Conservation (phyloP, 2,888 invertebrate genomes). For the Frankliniella fusca region DNA sequence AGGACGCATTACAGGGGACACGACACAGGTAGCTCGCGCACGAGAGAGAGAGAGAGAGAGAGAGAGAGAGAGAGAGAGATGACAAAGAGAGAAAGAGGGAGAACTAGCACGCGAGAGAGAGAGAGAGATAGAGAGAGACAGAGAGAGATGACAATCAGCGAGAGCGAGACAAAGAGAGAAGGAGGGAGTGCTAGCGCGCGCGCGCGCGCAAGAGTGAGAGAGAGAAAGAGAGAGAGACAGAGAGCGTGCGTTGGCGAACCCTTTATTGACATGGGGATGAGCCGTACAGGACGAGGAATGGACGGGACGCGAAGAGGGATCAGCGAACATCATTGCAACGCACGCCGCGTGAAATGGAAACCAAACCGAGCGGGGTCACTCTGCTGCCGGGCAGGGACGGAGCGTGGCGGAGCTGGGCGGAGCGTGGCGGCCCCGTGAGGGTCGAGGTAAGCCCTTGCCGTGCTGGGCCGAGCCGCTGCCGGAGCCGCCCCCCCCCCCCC, state of each 20-base stretch:
- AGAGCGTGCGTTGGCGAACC: not conserved
- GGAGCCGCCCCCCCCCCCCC: not conserved
- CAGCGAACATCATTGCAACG: not conserved
- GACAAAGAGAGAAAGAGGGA: not conserved
- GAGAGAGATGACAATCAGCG: not conserved
- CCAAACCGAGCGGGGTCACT: not conserved
- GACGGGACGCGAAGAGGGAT: not conserved
- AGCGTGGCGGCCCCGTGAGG: not conserved
- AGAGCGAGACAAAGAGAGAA: not conserved
- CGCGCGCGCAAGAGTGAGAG: not conserved
- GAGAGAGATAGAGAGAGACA: not conserved
- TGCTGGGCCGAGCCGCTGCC: not conserved
- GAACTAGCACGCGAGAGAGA: not conserved
- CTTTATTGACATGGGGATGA: slow-evolving; percentile 13
- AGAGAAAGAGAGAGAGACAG: not conserved
- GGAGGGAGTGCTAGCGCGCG: not conserved
- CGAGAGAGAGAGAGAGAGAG: not conserved
- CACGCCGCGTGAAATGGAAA: slow-evolving; percentile 18
- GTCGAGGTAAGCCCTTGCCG: not conserved
- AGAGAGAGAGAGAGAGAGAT: not conserved
- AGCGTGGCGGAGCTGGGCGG: not conserved
- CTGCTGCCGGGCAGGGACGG: no score
- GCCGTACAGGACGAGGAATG: not conserved
- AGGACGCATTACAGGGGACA: no score
- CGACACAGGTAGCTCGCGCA: no score